These are phyloP conservation scores for Limnephilus rhombicus DNA, from an alignment of 2,888 invertebrate genomes.

Conservation along the genomic window DNA sequence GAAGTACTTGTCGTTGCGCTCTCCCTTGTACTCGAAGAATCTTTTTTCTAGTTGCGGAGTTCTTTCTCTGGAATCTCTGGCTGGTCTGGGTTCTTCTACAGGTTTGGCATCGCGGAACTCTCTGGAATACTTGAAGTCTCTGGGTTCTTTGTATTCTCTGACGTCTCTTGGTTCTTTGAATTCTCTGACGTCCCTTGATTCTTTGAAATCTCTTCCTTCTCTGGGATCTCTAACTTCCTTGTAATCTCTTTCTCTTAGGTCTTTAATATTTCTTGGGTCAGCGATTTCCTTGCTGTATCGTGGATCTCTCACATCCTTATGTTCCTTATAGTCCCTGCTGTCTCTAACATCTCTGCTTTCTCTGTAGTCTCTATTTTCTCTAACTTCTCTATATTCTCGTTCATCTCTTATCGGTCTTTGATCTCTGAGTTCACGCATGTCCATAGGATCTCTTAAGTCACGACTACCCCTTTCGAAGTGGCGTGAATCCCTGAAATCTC, in stretches of 20 bases:
- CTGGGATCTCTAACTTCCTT: slow-evolving; percentile 55
- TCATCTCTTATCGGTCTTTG: slow-evolving; percentile 53
- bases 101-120: slow-evolving; percentile 58
- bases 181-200: slow-evolving; percentile 56
- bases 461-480: slow-evolving; percentile 55
- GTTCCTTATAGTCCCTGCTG: slow-evolving; percentile 52
- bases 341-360: slow-evolving; percentile 52
- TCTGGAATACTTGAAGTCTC: slow-evolving; percentile 61
- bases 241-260: slow-evolving; percentile 58
- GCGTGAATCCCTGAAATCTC: slow-evolving; percentile 59
- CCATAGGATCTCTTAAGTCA: slow-evolving; percentile 58
- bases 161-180: slow-evolving; percentile 52
- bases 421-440: slow-evolving; percentile 60
- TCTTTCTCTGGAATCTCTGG: slow-evolving; percentile 62
- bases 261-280: slow-evolving; percentile 59
- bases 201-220: slow-evolving; percentile 50
- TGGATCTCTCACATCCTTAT: slow-evolving; percentile 57
- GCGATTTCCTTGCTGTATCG: slow-evolving; percentile 56
- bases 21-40: slow-evolving; percentile 66
- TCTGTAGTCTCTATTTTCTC: slow-evolving; percentile 55
- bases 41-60: slow-evolving; percentile 64
- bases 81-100: slow-evolving; percentile 34
- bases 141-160: slow-evolving; percentile 59
- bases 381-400: slow-evolving; percentile 60
- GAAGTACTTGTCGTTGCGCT: slow-evolving; percentile 65